These are phyloP conservation scores for Meta bourneti DNA, from an alignment of 2,888 invertebrate genomes.

Conservation along the genomic window DNA sequence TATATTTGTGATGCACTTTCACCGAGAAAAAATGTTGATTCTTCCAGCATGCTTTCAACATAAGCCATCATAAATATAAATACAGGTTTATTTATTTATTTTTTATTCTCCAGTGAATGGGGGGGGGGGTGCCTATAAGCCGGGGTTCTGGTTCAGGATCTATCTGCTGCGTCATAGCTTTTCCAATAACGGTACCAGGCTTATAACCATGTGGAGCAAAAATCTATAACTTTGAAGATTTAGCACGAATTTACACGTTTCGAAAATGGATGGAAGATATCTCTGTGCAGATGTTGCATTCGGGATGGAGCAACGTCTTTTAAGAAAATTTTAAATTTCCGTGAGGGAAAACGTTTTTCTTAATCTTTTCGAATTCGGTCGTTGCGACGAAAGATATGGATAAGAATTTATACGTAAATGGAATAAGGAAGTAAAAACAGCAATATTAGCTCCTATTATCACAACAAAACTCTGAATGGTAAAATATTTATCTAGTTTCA, in stretches of 20 bases:
- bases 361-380: constrained; percentile 57
- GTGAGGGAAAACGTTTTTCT: constrained; percentile 53
- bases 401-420: constrained; percentile 63
- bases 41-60: not conserved
- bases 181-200: constrained; percentile 67
- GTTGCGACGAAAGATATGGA: constrained; percentile 35
- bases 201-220: constrained; percentile 64
- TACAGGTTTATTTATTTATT: constrained; percentile 20
- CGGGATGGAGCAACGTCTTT: constrained; percentile 52
- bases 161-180: constrained; percentile 46
- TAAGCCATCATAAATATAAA: constrained; percentile 54
- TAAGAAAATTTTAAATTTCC: constrained; percentile 67
- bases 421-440: constrained; percentile 59
- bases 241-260: constrained; percentile 73
- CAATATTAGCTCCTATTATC: not conserved
- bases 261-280: constrained; percentile 57
- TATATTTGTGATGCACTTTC: not conserved
- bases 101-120: constrained; percentile 39
- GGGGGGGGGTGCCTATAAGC: constrained; percentile 7
- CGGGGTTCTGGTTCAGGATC: constrained; percentile 30
- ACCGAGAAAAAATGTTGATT: constrained; percentile 28
- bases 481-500: not conserved
- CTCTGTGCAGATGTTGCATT: constrained; percentile 52
- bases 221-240: constrained; percentile 74
- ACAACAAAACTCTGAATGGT: not conserved